phyloP scores from a whole-genome alignment of 2,888 invertebrate genomes.

The Dicyrtoma fusca region DNA sequence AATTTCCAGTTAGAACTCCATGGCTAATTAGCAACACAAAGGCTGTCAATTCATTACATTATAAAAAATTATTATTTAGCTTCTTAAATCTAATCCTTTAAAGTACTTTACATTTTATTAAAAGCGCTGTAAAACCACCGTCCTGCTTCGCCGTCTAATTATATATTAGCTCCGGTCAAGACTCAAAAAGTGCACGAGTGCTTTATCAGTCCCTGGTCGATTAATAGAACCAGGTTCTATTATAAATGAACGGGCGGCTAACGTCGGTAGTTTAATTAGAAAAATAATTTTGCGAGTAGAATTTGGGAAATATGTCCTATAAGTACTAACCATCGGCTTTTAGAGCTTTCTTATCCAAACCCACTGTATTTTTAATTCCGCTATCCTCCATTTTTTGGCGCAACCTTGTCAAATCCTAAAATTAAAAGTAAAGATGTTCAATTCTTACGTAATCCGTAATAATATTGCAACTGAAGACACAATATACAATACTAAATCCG shows the following conservation, averaged over 20 bases:
- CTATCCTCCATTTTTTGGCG: conserved; percentile 27
- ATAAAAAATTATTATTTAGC: not conserved
- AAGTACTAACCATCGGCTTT: conserved; percentile 38
- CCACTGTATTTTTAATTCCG: not conserved
- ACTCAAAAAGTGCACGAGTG: not conserved
- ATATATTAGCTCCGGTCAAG: too few species aligned
- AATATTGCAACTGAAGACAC: not conserved
- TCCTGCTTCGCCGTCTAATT: too few species aligned
- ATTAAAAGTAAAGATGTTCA: conserved; percentile 2
- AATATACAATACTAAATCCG: not conserved
- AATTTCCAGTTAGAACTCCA: conserved; percentile 45
- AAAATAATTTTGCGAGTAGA: too few species aligned
- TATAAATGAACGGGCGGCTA: too few species aligned
- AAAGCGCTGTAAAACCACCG: too few species aligned
- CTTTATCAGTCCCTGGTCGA: not conserved
- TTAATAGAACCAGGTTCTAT: too few species aligned
- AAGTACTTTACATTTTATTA: too few species aligned
- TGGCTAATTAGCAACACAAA: conserved; percentile 50
- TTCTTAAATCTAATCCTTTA: not conserved
- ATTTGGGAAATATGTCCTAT: not conserved
- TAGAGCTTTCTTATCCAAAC: conserved; percentile 22
- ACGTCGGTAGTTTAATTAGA: too few species aligned
- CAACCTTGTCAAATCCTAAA: conserved; percentile 34
- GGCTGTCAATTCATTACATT: conserved; percentile 43
- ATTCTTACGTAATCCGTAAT: not conserved